These are phyloP conservation scores for Aleadryas rufinucha DNA, from an alignment of 2,113 vertebrate species.

Conservation along the genomic window DNA sequence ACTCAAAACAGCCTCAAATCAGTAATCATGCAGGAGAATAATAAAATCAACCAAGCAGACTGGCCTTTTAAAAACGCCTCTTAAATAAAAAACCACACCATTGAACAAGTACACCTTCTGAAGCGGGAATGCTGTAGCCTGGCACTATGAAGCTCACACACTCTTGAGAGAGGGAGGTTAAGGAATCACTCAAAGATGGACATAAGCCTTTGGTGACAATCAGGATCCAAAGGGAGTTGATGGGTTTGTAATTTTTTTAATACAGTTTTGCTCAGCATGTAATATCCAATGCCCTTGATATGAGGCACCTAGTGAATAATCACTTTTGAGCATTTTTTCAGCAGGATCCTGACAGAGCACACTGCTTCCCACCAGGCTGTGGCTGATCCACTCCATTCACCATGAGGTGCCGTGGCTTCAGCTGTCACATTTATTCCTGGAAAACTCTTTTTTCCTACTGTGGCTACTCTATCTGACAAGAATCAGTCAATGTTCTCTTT, in stretches of 20 bases:
- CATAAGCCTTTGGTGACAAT: neutral
- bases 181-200: neutral
- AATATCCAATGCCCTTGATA: neutral
- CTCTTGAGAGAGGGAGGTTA: neutral
- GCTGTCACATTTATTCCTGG: neutral
- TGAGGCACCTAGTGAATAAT: neutral
- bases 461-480: neutral
- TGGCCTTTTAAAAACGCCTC: neutral
- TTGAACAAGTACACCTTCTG: neutral
- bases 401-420: neutral
- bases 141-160: neutral
- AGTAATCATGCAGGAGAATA: neutral
- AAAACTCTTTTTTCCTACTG: neutral
- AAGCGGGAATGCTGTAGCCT: neutral
- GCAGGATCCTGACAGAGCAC: neutral
- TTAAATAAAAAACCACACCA: neutral
- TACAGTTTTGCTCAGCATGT: neutral
- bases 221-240: neutral
- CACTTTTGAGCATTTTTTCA: neutral
- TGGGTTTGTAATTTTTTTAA: neutral
- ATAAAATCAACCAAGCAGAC: neutral
- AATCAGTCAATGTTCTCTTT: neutral
- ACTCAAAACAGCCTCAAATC: neutral
- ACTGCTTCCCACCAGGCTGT: neutral
- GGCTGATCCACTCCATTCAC: neutral